phyloP scores from a whole-genome alignment of 2,888 invertebrate genomes.

The Drosophila histrio region DNA sequence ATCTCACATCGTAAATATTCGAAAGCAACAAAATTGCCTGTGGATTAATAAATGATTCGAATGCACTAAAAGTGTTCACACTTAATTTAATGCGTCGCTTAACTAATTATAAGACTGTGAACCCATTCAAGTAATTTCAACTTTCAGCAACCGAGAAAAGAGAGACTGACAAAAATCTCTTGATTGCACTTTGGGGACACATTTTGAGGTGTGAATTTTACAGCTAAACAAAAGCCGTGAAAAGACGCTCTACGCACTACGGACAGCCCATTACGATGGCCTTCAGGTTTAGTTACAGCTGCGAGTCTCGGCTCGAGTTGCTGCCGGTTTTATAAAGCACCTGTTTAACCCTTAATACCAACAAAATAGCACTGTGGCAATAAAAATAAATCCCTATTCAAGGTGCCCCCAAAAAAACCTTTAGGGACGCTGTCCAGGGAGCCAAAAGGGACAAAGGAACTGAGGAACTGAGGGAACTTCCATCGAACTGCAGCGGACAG shows the following conservation, averaged over 20 bases:
- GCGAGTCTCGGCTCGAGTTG: constrained; percentile 24
- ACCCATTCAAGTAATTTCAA: not conserved
- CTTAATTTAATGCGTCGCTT: constrained; percentile 62
- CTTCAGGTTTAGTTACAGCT: constrained; percentile 62
- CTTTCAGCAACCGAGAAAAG: not conserved
- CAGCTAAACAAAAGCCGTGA: constrained; percentile 5
- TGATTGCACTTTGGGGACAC: constrained; percentile 75
- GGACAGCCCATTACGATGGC: constrained; percentile 17
- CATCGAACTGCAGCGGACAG: constrained; percentile 43
- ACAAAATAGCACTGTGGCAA: constrained; percentile 53
- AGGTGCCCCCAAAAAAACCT: constrained; percentile 50
- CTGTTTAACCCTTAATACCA: constrained; percentile 74
- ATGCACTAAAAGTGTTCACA: constrained; percentile 61
- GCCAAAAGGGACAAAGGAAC: not conserved
- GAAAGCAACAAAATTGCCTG: not conserved
- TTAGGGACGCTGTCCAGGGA: constrained; percentile 33
- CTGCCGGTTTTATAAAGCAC: constrained; percentile 73
- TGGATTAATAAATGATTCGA: constrained; percentile 58
- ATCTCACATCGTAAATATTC: constrained; percentile 15
- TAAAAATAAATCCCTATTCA: constrained; percentile 77
- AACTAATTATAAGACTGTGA: constrained; percentile 62
- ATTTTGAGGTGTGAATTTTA: constrained; percentile 76
- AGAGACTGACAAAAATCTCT: constrained; percentile 57
- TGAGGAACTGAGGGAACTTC: not conserved
- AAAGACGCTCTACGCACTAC: constrained; percentile 4